Evolutionary conservation across 2,113 vertebrate genomes (phyloP).

Genomic region (Pleuronectes platessa): DNA sequence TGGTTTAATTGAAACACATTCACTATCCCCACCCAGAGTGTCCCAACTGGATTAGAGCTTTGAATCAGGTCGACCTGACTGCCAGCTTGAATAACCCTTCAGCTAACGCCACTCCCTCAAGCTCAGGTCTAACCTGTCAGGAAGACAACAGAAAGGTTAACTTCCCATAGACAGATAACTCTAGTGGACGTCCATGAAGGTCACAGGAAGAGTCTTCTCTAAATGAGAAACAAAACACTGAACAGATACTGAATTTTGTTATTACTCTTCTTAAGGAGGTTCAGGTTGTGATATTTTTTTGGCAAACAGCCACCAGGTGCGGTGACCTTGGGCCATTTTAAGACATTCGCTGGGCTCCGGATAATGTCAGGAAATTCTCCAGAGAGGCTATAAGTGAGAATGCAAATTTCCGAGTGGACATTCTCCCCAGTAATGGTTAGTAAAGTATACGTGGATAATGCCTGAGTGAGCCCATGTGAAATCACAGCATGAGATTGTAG

Average conservation of each 20-base stretch:
- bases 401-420: too few relatives aligned
- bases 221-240: not conserved
- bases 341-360: too few relatives aligned
- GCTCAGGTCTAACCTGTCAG: conserved; percentile 4
- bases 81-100: not conserved
- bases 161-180: too few relatives aligned
- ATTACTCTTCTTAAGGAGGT: too few relatives aligned
- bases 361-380: too few relatives aligned
- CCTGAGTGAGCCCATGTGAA: too few relatives aligned
- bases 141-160: too few relatives aligned
- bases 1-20: not conserved
- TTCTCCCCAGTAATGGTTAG: too few relatives aligned
- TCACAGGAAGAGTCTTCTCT: not conserved
- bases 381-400: too few relatives aligned
- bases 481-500: too few relatives aligned
- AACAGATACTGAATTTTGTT: too few relatives aligned
- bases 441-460: too few relatives aligned
- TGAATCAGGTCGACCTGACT: conserved; percentile 14
- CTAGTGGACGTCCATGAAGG: not conserved
- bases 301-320: not conserved
- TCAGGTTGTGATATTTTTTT: not conserved
- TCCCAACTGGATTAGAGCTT: not conserved
- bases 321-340: not conserved
- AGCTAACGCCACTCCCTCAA: conserved; percentile 1
- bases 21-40: not conserved